Evolutionary conservation across 2,797 vertebrate species (phyloP).

Genomic region (Mormyrops boulengeri): DNA sequence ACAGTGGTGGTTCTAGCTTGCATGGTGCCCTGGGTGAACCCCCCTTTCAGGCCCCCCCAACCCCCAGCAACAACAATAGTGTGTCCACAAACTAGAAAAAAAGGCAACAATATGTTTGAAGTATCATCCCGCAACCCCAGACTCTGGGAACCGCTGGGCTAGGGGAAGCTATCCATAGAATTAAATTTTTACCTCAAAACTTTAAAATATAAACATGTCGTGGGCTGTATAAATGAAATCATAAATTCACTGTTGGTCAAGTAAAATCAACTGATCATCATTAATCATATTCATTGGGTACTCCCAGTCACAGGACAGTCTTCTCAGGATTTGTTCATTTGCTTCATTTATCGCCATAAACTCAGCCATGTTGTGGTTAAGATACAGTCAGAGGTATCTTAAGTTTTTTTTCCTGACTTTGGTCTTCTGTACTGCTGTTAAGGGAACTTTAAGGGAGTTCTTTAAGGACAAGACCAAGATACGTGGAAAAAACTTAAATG

Average conservation of each 20-base stretch:
- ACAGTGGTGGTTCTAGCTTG: background rate
- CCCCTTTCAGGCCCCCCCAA: background rate
- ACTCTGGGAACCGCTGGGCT: background rate
- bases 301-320: background rate
- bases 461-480: background rate
- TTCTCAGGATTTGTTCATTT: background rate
- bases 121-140: background rate
- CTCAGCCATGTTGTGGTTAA: background rate
- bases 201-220: too few relatives aligned
- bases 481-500: background rate
- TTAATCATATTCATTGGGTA: background rate
- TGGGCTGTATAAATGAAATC: too few relatives aligned
- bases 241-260: background rate
- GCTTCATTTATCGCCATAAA: background rate
- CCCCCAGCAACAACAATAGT: background rate
- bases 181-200: background rate
- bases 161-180: background rate
- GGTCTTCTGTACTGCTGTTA: background rate
- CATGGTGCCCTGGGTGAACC: background rate
- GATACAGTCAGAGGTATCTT: background rate
- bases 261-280: background rate
- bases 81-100: background rate
- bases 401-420: background rate
- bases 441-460: background rate
- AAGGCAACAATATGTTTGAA: background rate